Base-by-base conservation (phyloP, 2,888 invertebrate genomes). In the Stenodera caucasica region DNA sequence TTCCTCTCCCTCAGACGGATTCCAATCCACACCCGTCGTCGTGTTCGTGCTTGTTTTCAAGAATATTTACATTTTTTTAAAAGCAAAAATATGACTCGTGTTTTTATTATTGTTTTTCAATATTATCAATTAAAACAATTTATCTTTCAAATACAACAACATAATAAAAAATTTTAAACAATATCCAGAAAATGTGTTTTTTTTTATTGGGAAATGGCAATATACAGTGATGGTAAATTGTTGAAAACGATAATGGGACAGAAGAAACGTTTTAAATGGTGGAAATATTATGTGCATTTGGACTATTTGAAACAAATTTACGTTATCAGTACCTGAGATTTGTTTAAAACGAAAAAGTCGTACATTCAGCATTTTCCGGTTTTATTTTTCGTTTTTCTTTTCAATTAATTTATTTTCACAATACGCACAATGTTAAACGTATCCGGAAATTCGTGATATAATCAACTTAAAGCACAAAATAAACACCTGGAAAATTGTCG, bases 181-280 rank as follows among this genome's bases (percentile, higher is more conserved):
- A 52, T 51, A 32, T 26, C 15, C 9, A 18, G 37, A 40, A 6
- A 40, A 40, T 40, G 37, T 40, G 37, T 40, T 40, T 40, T 40
- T 40, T 40, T 40, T 37, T 59, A 60, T 64, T 55, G 15, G 49
- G 45, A 52, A 61, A 66, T 64, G 60, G 65, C 61, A 64, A 72
- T 67, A 49, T 67, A 74, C 58, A 75, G 75, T 73, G 74, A 77
- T 72, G 76, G 75, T 60, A 70, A 65, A 67, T 63, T 61, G 53
- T 64, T 63, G 57, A 58, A 52, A 58, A 56, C 50, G 63, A 72
- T 70, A 65, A 75, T 76, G 74, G 76, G 75, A 71, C 75, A 73
- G 63, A 76, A 74, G 69, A 77, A 76, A 64, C 70, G 77, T 49
- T 72, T 77, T 67, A 76, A 77, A 73, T 78, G 78, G 77, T 77